A percentile compares a stretch with the other conserved stretches of the same genome.
Conservation (phyloP, 2,888 invertebrate genomes). For the Drosophila melanosoma region DNA sequence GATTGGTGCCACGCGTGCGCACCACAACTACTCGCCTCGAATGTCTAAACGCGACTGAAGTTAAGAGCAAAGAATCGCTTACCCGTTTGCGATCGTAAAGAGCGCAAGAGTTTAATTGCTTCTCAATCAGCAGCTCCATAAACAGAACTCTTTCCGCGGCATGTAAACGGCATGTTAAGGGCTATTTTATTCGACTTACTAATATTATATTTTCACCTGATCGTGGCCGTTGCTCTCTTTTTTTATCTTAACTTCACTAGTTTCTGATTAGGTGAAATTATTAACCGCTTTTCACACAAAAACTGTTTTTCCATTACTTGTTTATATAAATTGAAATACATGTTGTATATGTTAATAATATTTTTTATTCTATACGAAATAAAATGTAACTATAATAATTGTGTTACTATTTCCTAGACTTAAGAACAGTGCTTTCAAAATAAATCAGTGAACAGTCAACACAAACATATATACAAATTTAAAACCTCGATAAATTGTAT, state of each 20-base stretch:
- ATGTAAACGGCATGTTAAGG: not conserved
- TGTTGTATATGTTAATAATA: not conserved
- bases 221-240: not conserved
- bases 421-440: not conserved
- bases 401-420: not conserved
- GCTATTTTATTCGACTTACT: not conserved
- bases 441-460: not conserved
- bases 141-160: not conserved
- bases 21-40: conserved; percentile 52
- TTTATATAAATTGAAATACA: not conserved
- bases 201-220: not conserved
- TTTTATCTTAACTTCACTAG: not conserved
- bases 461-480: not conserved
- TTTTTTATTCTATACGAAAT: not conserved
- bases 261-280: not conserved
- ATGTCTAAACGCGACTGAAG: conserved; percentile 49
- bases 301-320: not conserved
- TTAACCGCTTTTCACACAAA: not conserved
- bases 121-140: conserved; percentile 1
- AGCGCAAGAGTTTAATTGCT: conserved; percentile 9
- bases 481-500: not conserved
- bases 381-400: not conserved
- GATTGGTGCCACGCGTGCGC: conserved; percentile 53
- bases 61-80: conserved; percentile 18
- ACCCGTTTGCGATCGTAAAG: conserved; percentile 13